Evolutionary conservation across 2,888 invertebrate genomes (phyloP), one percentile per base, ranked within the genome.

Genomic region (Melanargia galathea): DNA sequence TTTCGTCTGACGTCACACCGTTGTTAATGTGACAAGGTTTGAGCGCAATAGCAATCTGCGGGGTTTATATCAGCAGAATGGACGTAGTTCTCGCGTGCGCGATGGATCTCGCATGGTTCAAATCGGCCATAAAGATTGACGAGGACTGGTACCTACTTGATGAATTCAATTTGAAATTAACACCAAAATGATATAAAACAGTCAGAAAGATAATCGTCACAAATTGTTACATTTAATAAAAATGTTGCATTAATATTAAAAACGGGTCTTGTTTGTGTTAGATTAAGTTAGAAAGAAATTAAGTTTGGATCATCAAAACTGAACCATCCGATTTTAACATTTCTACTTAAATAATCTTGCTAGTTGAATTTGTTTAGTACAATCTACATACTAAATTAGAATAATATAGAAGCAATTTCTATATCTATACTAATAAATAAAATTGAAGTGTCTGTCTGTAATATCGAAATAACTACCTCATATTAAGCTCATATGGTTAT

Each of bases 301-400:
- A 20, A 11, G 8, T 45, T 20, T 20, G 2, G 10, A 26, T 49
- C 8, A 16, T 49, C n/a, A 49, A 30, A 16, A n/a, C 26, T 2
- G 16, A 30, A 13, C 1, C n/a, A 16, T 30, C n/a, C 26, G n/a
- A 30, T 49, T 49, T 49, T 30, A 30, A 16, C n/a, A 49, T 30
- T 24, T 49, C 7, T 26, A 8, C 7, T 8, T 10, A 8, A 30
- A 30, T 30, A 49, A 48, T 22, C 13, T 24, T 49, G 49, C 26
- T 49, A 49, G n/a, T 49, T 49, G 16, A 49, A 49, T 49, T 49
- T 16, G 8, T n/a, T 49, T n/a, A 49, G 49, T 49, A 49, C 49
- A 49, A 49, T 49, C 8, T 49, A 48, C 24, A 24, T 48, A 26
- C 49, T 49, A 49, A 49, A 49, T 49, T 49, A 49, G n/a, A 26